phyloP scores from a whole-genome alignment of 2,888 invertebrate species.

The Apantesis nais region DNA sequence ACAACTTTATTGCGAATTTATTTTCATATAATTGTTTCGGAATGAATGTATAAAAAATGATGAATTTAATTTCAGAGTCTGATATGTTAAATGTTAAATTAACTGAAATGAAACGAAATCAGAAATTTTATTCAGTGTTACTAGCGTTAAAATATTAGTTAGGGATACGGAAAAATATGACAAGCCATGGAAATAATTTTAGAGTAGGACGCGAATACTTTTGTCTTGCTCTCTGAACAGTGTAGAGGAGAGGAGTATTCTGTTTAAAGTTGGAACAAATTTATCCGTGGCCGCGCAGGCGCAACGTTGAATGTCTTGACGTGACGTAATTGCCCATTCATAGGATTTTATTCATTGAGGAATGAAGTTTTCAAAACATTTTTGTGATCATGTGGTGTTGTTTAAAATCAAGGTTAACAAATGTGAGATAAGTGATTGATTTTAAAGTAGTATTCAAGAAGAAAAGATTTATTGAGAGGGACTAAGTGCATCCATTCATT shows the following conservation, averaged over 20 bases:
- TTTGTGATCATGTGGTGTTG: conserved; percentile 65
- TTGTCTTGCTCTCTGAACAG: conserved; percentile 23
- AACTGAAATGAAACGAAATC: not conserved
- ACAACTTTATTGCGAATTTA: too few species aligned
- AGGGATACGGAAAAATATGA: not conserved
- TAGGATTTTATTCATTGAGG: conserved; percentile 83
- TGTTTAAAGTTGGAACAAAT: conserved; percentile 26
- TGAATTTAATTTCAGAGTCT: not conserved
- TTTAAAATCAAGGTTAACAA: conserved; percentile 30
- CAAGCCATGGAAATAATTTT: not conserved
- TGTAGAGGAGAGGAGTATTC: conserved; percentile 14
- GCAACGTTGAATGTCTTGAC: conserved; percentile 71
- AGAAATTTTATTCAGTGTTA: not conserved
- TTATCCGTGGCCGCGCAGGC: conserved; percentile 73
- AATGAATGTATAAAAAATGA: too few species aligned
- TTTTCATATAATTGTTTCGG: too few species aligned
- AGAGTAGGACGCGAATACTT: conserved; percentile 6
- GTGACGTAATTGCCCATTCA: conserved; percentile 85
- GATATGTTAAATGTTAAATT: too few species aligned
- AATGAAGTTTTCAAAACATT: conserved; percentile 70
- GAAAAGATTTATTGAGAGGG: conserved; percentile 52
- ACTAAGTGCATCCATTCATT: conserved; percentile 79
- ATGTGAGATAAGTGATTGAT: conserved; percentile 44
- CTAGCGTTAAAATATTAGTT: not conserved
- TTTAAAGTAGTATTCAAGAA: conserved; percentile 24